These are phyloP conservation scores for Orchestes rusci DNA, from an alignment of 2,888 invertebrate genomes.

Conservation along the genomic window DNA sequence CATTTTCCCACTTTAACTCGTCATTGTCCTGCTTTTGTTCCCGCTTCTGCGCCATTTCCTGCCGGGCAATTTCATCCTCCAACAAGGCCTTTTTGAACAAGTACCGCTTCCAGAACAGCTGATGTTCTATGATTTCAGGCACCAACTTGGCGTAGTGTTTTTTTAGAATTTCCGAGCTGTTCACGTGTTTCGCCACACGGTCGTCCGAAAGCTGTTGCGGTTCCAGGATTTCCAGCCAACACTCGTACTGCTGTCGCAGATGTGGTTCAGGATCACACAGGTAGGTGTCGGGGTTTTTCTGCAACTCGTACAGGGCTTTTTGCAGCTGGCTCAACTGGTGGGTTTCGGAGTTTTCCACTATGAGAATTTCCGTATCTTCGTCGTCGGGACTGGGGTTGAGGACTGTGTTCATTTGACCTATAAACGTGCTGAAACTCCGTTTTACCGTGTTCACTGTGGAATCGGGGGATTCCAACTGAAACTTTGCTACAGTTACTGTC, in stretches of 20 bases:
- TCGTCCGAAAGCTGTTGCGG: conserved; percentile 49
- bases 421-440: conserved; percentile 61
- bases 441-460: conserved; percentile 67
- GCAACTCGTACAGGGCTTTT: conserved; percentile 64
- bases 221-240: conserved; percentile 53
- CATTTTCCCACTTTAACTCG: conserved; percentile 46
- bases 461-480: conserved; percentile 60
- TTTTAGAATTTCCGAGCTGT: conserved; percentile 46
- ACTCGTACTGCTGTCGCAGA: conserved; percentile 49
- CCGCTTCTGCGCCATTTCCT: conserved; percentile 51
- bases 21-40: conserved; percentile 45
- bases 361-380: conserved; percentile 62
- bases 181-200: conserved; percentile 54
- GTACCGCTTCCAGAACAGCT: conserved; percentile 79
- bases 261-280: conserved; percentile 56
- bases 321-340: conserved; percentile 56
- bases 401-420: conserved; percentile 63
- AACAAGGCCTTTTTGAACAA: conserved; percentile 74
- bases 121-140: conserved; percentile 61
- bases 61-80: conserved; percentile 65
- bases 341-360: conserved; percentile 57
- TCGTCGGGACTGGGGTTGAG: conserved; percentile 61
- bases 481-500: background rate
- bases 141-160: conserved; percentile 54
- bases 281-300: conserved; percentile 67